phyloP scores from a whole-genome alignment of 2,113 vertebrate genomes.

The Cheirogaleus medius region DNA sequence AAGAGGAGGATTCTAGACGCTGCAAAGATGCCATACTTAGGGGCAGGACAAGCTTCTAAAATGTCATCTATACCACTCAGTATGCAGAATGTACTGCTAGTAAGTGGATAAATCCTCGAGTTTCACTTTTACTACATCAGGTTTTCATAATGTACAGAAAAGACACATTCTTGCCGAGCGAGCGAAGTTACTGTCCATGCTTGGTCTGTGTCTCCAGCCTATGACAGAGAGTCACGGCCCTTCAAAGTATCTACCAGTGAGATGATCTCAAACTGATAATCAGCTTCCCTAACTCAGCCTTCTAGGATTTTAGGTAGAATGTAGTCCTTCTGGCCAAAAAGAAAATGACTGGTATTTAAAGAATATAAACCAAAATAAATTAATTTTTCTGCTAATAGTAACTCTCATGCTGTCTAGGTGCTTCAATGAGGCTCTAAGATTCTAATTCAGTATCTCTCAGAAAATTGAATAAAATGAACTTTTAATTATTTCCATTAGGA shows the following conservation, averaged over 20 bases:
- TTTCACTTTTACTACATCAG: not conserved
- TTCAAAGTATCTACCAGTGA: not conserved
- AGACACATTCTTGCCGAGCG: not conserved
- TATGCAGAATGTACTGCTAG: not conserved
- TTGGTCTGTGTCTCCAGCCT: not conserved
- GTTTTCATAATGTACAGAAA: not conserved
- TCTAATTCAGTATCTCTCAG: not conserved
- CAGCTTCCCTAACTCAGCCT: not conserved
- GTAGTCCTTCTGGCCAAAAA: not conserved
- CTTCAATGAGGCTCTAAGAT: not conserved
- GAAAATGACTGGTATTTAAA: not conserved
- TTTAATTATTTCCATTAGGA: slow-evolving; percentile 10
- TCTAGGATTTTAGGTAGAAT: not conserved
- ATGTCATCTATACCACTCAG: not conserved
- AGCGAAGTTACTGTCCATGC: not conserved
- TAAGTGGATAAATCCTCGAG: not conserved
- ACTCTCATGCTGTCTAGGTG: not conserved
- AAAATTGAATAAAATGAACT: slow-evolving; percentile 2
- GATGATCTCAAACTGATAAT: not conserved
- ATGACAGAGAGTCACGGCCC: not conserved
- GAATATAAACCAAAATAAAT: not conserved
- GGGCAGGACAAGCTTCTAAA: not conserved
- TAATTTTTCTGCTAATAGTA: not conserved
- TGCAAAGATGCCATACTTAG: not conserved
- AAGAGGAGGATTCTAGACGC: not conserved